Conservation (phyloP, 1,140 invertebrate genomes). For the Anastrepha obliqua region DNA sequence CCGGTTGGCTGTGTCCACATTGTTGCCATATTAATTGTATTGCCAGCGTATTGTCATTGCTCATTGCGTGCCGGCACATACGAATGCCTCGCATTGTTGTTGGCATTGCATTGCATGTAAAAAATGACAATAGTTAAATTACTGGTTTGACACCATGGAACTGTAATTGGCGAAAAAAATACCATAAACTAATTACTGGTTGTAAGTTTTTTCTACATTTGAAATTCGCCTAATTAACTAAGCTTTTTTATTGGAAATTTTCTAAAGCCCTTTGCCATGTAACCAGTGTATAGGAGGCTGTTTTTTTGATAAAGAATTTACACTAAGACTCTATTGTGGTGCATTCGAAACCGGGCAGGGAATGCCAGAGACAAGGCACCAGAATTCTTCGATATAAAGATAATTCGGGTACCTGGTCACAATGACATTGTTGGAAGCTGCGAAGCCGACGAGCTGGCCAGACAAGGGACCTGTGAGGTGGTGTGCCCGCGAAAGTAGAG, state of each 20-base stretch:
- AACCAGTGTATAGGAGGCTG: no score
- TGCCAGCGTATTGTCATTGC: slow-evolving; percentile 36
- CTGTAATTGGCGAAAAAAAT: slow-evolving; percentile 22
- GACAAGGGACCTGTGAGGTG: no score
- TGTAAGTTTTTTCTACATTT: not conserved
- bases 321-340: no score
- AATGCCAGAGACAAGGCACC: no score
- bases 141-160: slow-evolving; percentile 35
- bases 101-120: slow-evolving; percentile 24
- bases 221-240: not conserved
- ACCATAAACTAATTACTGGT: slow-evolving; percentile 21
- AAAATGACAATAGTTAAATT: slow-evolving; percentile 46
- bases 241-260: not conserved
- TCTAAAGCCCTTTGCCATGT: no score
- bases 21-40: slow-evolving; percentile 29
- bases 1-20: slow-evolving; percentile 6
- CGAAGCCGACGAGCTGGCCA: no score
- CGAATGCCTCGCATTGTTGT: not conserved
- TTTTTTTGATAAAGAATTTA: no score
- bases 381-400: no score
- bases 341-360: no score
- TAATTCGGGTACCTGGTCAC: no score
- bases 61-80: not conserved
- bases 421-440: no score
- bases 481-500: no score